phyloP scores from a whole-genome alignment of 2,888 invertebrate genomes.

The Heliconius sara region DNA sequence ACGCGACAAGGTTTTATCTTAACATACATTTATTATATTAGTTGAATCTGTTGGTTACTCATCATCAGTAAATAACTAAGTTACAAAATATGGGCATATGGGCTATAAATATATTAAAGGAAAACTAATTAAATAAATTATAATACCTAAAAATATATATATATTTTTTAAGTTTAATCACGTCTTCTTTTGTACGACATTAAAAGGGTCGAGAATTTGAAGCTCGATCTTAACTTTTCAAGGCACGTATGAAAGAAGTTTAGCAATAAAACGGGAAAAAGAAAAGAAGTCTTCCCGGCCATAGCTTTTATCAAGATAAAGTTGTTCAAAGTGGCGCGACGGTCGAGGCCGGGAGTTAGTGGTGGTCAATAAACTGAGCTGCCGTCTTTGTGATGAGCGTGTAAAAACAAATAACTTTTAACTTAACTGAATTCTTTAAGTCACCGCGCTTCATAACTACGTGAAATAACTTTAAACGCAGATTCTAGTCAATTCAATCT shows the following conservation, averaged over 20 bases:
- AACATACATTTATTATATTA: constrained; percentile 5
- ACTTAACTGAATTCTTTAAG: constrained; percentile 48
- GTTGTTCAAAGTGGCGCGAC: constrained; percentile 73
- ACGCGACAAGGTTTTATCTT: background rate
- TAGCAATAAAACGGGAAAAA: constrained; percentile 77
- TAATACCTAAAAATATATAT: background rate
- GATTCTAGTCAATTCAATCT: constrained; percentile 27
- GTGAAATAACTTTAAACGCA: constrained; percentile 26
- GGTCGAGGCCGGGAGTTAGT: constrained; percentile 60
- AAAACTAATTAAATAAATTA: too few species aligned
- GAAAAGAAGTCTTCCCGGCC: constrained; percentile 62
- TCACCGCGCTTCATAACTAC: constrained; percentile 34
- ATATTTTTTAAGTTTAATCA: constrained; percentile 20
- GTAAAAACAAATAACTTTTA: constrained; percentile 47
- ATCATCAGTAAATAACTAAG: background rate
- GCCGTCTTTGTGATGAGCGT: constrained; percentile 60
- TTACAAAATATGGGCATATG: too few species aligned
- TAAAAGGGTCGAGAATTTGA: constrained; percentile 55
- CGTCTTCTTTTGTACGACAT: constrained; percentile 39
- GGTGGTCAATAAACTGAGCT: constrained; percentile 77
- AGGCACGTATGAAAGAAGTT: constrained; percentile 78
- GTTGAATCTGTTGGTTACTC: background rate
- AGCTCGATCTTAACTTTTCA: constrained; percentile 65
- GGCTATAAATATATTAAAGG: background rate
- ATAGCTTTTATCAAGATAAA: constrained; percentile 75